These are phyloP conservation scores for Pantelozetes paolii DNA, from an alignment of 2,888 invertebrate genomes.

Conservation along the genomic window DNA sequence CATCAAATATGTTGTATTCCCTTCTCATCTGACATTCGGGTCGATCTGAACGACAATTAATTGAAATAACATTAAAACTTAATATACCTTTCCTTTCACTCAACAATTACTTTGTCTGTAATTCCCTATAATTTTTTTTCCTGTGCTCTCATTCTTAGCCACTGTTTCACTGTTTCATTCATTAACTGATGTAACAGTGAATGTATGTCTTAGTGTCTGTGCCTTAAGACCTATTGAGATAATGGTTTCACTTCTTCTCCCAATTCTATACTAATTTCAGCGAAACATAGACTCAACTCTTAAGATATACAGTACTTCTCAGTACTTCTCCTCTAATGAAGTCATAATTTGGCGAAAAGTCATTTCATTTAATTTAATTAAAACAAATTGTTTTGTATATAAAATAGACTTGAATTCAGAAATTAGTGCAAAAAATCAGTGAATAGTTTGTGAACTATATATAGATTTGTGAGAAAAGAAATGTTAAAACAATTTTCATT, in stretches of 20 bases:
- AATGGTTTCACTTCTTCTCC: constrained; percentile 4
- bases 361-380: constrained; percentile 25
- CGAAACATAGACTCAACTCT: too few species aligned
- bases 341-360: constrained; percentile 25
- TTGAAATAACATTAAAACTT: background rate
- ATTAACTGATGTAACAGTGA: too few species aligned
- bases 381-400: background rate
- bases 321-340: background rate
- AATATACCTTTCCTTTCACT: background rate
- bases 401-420: background rate
- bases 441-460: background rate
- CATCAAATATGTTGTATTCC: constrained; percentile 58
- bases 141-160: background rate
- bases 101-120: background rate
- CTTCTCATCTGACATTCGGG: constrained; percentile 77
- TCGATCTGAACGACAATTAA: constrained; percentile 61
- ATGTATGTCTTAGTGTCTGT: background rate
- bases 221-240: background rate
- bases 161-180: background rate
- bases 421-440: background rate
- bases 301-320: background rate
- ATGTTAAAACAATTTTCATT: background rate
- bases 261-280: background rate
- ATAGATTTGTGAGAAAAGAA: too few species aligned
- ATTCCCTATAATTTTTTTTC: background rate